These are phyloP conservation scores for Bembecia ichneumoniformis DNA, from an alignment of 2,888 invertebrate genomes.

Conservation along the genomic window DNA sequence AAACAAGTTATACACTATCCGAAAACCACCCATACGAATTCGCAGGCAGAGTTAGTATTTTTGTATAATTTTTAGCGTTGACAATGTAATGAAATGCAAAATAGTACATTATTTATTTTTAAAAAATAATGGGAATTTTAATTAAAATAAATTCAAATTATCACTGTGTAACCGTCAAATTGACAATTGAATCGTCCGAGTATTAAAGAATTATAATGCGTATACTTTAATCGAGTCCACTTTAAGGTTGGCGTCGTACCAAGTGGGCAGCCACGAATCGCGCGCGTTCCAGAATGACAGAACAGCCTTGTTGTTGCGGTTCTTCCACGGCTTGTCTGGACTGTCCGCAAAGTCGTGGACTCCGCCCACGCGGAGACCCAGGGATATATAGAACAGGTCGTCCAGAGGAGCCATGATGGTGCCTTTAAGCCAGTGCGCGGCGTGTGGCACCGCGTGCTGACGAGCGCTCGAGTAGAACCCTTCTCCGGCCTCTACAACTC, in stretches of 20 bases:
- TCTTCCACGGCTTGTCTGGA: conserved; percentile 82
- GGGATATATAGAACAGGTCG: conserved; percentile 76
- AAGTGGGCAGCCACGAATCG: conserved; percentile 74
- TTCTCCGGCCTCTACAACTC: conserved; percentile 49
- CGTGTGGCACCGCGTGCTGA: conserved; percentile 44
- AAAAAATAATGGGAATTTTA: too few species aligned
- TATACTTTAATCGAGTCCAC: conserved; percentile 76
- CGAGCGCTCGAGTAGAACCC: conserved; percentile 51
- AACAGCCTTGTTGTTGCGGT: conserved; percentile 74
- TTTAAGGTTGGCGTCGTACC: conserved; percentile 72
- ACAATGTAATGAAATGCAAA: too few species aligned
- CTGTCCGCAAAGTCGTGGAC: conserved; percentile 78
- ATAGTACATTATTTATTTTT: too few species aligned
- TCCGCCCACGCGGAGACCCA: conserved; percentile 88
- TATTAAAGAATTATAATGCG: conserved; percentile 41
- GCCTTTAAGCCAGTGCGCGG: conserved; percentile 45
- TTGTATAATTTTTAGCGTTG: too few species aligned
- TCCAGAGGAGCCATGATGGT: conserved; percentile 57
- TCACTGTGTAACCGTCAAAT: too few species aligned
- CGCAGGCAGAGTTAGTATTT: too few species aligned
- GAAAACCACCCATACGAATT: too few species aligned
- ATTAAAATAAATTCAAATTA: too few species aligned
- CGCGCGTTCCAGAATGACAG: conserved; percentile 76
- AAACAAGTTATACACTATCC: too few species aligned
- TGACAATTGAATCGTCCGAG: neutral